A percentile compares a stretch with the other conserved stretches of the same genome.
These are phyloP conservation scores for Caracal caracal DNA, from an alignment of 2,113 vertebrate species.

Conservation along the genomic window DNA sequence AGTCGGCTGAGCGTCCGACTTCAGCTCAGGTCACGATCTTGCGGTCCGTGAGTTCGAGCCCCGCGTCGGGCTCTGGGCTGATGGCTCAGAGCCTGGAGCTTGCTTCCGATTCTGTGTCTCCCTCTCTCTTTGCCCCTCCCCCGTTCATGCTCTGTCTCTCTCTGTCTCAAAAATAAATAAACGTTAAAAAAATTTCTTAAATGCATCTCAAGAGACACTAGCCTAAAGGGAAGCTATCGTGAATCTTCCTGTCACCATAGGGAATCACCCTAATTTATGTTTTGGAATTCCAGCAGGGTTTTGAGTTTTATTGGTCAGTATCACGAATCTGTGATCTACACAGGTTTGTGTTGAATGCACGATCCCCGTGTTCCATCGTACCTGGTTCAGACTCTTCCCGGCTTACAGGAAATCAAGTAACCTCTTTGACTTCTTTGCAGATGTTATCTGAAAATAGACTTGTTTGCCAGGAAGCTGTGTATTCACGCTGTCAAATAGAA, in stretches of 20 bases:
- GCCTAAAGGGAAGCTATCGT: background rate
- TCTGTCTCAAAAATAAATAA: background rate
- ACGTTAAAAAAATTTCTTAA: background rate
- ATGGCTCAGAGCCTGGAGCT: too few relatives aligned
- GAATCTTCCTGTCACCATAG: background rate
- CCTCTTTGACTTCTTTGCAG: conserved; percentile 53
- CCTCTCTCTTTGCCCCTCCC: background rate
- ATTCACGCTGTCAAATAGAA: background rate
- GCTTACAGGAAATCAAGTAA: conserved; percentile 67
- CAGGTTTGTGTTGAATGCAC: background rate
- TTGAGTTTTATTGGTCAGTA: background rate
- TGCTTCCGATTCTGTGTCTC: background rate
- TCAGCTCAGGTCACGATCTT: background rate
- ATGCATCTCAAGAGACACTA: background rate
- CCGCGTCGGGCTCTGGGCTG: too few relatives aligned
- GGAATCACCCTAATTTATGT: background rate
- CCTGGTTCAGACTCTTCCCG: conserved; percentile 21
- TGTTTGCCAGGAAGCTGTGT: conserved; percentile 67
- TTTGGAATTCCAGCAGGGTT: background rate
- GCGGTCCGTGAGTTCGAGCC: too few relatives aligned
- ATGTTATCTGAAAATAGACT: conserved; percentile 68
- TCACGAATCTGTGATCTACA: background rate
- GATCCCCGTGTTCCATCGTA: conserved; percentile 29
- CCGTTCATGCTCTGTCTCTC: background rate
- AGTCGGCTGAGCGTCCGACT: background rate